Conservation (phyloP, 2,113 vertebrate species). For the zebrafish (Danio rerio) region DNA sequence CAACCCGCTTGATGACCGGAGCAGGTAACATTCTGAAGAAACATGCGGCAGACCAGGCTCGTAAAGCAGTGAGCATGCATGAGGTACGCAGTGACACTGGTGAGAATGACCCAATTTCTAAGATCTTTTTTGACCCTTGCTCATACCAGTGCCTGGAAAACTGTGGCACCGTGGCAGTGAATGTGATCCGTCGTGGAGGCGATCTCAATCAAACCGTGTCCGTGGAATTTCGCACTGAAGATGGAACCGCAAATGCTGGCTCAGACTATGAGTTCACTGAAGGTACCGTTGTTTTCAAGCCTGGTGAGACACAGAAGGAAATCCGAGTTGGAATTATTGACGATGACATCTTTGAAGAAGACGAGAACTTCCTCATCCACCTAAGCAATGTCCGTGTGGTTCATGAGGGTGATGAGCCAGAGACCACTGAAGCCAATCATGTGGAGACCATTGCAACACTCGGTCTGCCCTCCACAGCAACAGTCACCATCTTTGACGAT, state of each 20-base stretch:
- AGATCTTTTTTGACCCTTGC: slow-evolving; percentile 92
- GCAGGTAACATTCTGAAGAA: slow-evolving; percentile 98
- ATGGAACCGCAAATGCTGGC: slow-evolving; percentile 94
- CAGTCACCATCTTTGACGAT: slow-evolving; percentile 96
- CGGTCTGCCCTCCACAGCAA: slow-evolving; percentile 86
- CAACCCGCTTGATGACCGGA: slow-evolving; percentile 95
- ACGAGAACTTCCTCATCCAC: slow-evolving; percentile 97
- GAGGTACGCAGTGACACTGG: slow-evolving; percentile 87
- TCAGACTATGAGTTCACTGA: slow-evolving; percentile 99
- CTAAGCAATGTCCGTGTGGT: slow-evolving; percentile 88
- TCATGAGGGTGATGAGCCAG: slow-evolving; percentile 77
- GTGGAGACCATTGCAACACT: slow-evolving; percentile 83
- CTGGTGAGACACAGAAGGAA: slow-evolving; percentile 93
- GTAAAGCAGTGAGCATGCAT: slow-evolving; percentile 97
- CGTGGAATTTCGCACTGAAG: slow-evolving; percentile 96
- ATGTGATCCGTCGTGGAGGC: slow-evolving; percentile 87
- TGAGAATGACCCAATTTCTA: slow-evolving; percentile 90
- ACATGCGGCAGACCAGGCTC: slow-evolving; percentile 95
- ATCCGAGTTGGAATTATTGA: slow-evolving; percentile 96
- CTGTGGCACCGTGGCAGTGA: slow-evolving; percentile 94
- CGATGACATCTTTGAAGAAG: slow-evolving; percentile 98
- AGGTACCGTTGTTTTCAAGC: slow-evolving; percentile 92
- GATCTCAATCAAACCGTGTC: slow-evolving; percentile 87
- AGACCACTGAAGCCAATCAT: slow-evolving; percentile 77
- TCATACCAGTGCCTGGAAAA: slow-evolving; percentile 98